Percentiles rank a stretch among this genome's conserved stretches.
Evolutionary conservation across 2,113 vertebrate species (phyloP).

Genomic region (Chroicocephalus ridibundus): DNA sequence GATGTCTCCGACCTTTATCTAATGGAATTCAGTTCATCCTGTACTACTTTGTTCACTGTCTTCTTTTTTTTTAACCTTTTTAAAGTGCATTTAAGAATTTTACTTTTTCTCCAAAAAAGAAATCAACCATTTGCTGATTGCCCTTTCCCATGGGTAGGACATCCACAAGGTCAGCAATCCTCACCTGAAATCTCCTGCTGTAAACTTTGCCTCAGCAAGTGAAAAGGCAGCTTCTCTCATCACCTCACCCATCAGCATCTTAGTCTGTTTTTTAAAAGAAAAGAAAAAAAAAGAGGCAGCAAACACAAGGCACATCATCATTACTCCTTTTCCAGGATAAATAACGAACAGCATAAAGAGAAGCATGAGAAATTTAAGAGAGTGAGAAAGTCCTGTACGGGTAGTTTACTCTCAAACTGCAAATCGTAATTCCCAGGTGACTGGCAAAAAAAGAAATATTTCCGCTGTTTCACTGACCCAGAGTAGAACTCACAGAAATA

Average conservation of each 20-base stretch:
- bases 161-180: background rate
- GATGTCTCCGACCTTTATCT: background rate
- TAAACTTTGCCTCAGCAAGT: constrained; percentile 96
- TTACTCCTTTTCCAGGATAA: background rate
- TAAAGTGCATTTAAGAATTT: background rate
- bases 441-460: background rate
- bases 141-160: background rate
- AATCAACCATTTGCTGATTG: background rate
- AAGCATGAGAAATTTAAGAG: background rate
- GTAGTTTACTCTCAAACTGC: background rate
- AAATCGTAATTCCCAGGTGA: background rate
- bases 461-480: background rate
- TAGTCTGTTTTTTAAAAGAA: constrained; percentile 79
- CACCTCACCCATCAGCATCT: constrained; percentile 98
- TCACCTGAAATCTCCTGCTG: constrained; percentile 98
- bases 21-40: background rate
- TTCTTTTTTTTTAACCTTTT: background rate
- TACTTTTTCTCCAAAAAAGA: background rate
- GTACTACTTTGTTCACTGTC: background rate
- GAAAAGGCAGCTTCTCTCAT: constrained; percentile 99
- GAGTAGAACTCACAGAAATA: background rate
- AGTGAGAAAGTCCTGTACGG: background rate
- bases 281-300: background rate
- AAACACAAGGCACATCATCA: background rate
- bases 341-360: background rate